Evolutionary conservation across 2,888 invertebrate genomes (phyloP), one percentile per base, ranked within the genome.

Genomic region (Neocrepidodera transversa): DNA sequence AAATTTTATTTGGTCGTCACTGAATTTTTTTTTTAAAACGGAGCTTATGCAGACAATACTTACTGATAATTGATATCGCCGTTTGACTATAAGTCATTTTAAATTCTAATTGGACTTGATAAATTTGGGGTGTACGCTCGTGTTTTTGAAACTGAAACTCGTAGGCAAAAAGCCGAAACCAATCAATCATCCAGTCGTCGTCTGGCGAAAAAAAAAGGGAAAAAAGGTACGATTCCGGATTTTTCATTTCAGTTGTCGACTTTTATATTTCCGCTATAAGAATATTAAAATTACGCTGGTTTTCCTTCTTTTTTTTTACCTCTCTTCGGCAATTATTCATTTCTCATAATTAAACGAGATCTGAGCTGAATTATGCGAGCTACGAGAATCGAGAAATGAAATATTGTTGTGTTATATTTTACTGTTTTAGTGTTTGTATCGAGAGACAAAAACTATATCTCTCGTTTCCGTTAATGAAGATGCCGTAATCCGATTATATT

Each of bases 261-360:
- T 45, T 54, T 54, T 28, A 47, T 47, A 36, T 54, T 54, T 54
- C 54, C 54, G 45, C 36, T 45, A 36, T 18, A 10, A 47, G 45
- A 54, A 47, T 54, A 54, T 54, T 45, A 54, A 54, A 54, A 54
- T 26, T 54, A 35, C 30, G 42, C 20, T 43, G 8, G 54, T 45
- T 54, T 45, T 47, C 30, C 35, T 49, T 47, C 36, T 54, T 47
- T 63, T 62, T 62, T 62, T n/a, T n/a, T n/a, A n/a, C 60, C 53
- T 59, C 53, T 49, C 55, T n/a, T n/a, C 43, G 60, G 67, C 69
- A 70, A 70, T 70, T 69, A 70, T 68, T 70, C 69, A 70, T 70
- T 69, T 66, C 68, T 70, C 58, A 68, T 70, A 70, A 70, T 70
- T 70, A 69, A 70, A 69, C 62, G 65, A 53, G 62, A 58, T 63